Base-by-base conservation (phyloP, 2,888 invertebrate genomes). In the Cheilosia scutellata region DNA sequence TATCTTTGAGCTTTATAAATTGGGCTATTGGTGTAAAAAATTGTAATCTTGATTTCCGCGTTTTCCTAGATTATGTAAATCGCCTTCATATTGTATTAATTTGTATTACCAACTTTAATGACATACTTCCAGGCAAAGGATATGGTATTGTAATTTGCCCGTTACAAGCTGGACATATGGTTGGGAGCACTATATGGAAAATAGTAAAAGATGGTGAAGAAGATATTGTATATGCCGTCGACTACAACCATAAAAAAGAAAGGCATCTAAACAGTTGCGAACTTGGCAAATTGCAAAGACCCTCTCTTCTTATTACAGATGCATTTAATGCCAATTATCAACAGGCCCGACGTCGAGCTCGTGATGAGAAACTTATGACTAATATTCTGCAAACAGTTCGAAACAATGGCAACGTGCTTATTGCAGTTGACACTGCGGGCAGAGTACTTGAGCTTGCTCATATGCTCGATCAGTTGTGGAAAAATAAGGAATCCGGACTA, bases 211-310 rank as follows among this genome's bases (percentile, higher is more conserved):
- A 98, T 37, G 99, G 98, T 0, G 99, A 99, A 91, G 99, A 99
- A 92, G 99, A 99, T 90, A 98, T 99, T 87, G 96, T 99, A 1
- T 99, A 99, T 92, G 99, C 99, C 0, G 97, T 98, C 0, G 99
- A 99, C 91, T 99, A 98, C 91, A 99, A 99, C 93, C 99, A 99
- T 92, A 99, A 99, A 91, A 99, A 99, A 91, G 99, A 99, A 91
- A 93, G 99, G 49, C 99, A 99, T 94, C 94, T 99, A 47, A 99
- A 99, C 90, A 98, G 99, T 0, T 99, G 98, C 92, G 97, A 98
- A 90, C 93, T 99, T 68, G 98, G 98, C 90, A 95, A 95, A 88
- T 93, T 99, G 9, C 96, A 96, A 91, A 94, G 99, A 68, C 99
- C 99, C 0, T 98, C 98, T 0, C 93, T 99, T 11, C 94, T 99